Conservation (phyloP, 2,888 invertebrate species). For the Hemistola chrysoprasaria region DNA sequence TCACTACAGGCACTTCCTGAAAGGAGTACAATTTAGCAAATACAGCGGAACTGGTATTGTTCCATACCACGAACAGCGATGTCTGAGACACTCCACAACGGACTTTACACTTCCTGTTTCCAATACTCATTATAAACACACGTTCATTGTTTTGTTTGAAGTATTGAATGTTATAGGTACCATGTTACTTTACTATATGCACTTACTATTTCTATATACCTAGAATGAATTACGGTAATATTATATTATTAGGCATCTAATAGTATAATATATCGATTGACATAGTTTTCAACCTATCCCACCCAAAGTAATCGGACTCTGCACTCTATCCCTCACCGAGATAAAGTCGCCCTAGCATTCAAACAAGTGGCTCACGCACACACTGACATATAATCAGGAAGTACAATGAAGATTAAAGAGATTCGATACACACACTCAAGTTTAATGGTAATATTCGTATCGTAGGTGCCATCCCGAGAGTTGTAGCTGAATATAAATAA, state of each 20-base stretch:
- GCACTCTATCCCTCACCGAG: conserved; percentile 78
- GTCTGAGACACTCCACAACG: conserved; percentile 69
- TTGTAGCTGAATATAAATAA: conserved; percentile 74
- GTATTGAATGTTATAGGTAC: conserved; percentile 41
- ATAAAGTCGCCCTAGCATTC: conserved; percentile 80
- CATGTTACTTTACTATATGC: conserved; percentile 26
- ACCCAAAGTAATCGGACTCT: conserved; percentile 78
- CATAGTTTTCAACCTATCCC: no score
- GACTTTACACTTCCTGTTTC: conserved; percentile 77
- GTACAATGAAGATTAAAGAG: conserved; percentile 80
- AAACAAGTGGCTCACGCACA: conserved; percentile 81
- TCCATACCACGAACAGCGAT: conserved; percentile 70
- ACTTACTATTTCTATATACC: no score
- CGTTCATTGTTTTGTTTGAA: conserved; percentile 51
- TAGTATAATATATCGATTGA: no score
- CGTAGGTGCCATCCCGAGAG: conserved; percentile 48
- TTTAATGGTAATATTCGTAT: conserved; percentile 73
- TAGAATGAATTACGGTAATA: no score
- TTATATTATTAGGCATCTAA: no score
- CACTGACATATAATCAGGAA: conserved; percentile 72
- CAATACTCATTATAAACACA: conserved; percentile 76
- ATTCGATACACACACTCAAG: conserved; percentile 67
- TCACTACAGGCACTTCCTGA: conserved; percentile 65
- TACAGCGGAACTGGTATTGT: conserved; percentile 79
- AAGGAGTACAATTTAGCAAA: conserved; percentile 72